Conservation (phyloP, 1,140 invertebrate genomes). For the Planococcus citri region DNA sequence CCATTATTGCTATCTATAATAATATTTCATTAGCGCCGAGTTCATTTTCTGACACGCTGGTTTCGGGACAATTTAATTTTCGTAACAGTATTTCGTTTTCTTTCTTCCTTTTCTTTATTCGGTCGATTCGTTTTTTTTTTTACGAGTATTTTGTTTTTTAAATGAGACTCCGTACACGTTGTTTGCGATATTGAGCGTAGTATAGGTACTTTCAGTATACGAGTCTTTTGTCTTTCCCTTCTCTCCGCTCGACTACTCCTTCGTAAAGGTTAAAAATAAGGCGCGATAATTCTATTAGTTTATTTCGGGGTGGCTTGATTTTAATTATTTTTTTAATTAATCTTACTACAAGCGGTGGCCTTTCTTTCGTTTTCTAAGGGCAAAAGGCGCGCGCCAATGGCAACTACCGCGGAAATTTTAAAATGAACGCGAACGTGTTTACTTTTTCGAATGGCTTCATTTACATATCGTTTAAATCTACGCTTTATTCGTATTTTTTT, state of each 20-base stretch:
- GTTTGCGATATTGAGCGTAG: no score
- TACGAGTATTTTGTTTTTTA: background rate
- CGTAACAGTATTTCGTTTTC: background rate
- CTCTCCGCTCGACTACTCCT: background rate
- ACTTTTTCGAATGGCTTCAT: slow-evolving; percentile 2
- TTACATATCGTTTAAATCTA: background rate
- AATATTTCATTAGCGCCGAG: background rate
- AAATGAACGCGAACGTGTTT: background rate
- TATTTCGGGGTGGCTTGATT: background rate
- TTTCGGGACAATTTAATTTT: background rate
- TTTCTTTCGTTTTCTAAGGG: no score
- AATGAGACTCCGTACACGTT: background rate
- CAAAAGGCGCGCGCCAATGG: background rate
- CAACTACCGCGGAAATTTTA: background rate
- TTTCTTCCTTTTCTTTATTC: no score
- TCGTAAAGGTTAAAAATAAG: background rate
- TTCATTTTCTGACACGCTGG: slow-evolving; percentile 2
- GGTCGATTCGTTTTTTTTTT: no score
- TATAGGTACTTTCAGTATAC: no score
- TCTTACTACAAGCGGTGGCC: background rate
- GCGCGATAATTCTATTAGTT: background rate
- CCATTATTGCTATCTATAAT: slow-evolving; percentile 4
- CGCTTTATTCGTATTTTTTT: no score
- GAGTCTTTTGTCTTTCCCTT: no score
- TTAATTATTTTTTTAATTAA: slow-evolving; percentile 9